phyloP scores from a whole-genome alignment of 2,888 invertebrate genomes.

The Drepanosiphum platanoidis region DNA sequence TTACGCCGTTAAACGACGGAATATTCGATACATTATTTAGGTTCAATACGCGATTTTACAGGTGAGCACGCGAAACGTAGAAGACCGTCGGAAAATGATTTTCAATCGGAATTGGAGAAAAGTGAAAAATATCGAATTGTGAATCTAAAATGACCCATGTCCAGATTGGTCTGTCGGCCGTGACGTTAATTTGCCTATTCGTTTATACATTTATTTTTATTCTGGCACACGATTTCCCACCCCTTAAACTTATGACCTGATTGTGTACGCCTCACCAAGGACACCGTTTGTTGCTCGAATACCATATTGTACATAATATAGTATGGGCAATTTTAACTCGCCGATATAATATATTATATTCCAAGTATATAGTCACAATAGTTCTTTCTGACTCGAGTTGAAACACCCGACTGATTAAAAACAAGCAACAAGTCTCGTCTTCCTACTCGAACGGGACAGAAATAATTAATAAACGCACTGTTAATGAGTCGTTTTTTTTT shows the following conservation, averaged over 20 bases:
- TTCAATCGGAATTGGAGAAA: not conserved
- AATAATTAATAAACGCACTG: too few species aligned
- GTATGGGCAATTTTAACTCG: not conserved
- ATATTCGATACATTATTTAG: too few species aligned
- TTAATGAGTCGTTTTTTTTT: too few species aligned
- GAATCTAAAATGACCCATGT: conserved; percentile 8
- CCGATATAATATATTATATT: too few species aligned
- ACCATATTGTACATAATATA: not conserved
- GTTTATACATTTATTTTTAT: not conserved
- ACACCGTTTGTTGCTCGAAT: not conserved
- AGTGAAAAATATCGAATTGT: not conserved
- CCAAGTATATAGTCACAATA: too few species aligned
- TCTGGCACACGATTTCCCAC: not conserved
- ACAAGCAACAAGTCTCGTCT: too few species aligned
- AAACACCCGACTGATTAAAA: too few species aligned
- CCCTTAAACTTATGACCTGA: not conserved
- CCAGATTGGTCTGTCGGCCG: not conserved
- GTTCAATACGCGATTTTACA: not conserved
- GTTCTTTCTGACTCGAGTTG: too few species aligned
- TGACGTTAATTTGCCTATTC: not conserved
- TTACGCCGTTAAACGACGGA: too few species aligned
- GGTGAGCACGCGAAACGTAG: not conserved
- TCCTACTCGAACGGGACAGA: too few species aligned
- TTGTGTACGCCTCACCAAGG: not conserved
- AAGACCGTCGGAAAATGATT: not conserved